These are phyloP conservation scores for Brenthis hecate DNA, from an alignment of 2,888 invertebrate species.

Conservation along the genomic window DNA sequence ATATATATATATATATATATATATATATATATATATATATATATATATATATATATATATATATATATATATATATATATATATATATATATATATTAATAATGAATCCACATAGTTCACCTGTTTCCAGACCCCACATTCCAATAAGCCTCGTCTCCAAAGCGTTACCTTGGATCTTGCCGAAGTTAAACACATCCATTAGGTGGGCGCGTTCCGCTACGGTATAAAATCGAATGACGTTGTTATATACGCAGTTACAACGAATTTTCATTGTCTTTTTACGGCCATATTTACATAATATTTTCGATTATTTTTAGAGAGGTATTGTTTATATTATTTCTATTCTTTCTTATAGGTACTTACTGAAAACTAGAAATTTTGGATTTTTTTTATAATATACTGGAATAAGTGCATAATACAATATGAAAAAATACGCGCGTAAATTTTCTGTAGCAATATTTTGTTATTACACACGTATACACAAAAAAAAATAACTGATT, in stretches of 20 bases:
- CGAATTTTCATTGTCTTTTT: constrained; percentile 22
- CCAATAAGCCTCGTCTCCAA: constrained; percentile 56
- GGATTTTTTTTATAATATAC: no score
- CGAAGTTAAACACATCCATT: constrained; percentile 66
- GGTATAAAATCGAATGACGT: constrained; percentile 37
- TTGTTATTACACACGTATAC: no score
- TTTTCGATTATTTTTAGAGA: constrained; percentile 13
- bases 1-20: no score
- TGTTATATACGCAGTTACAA: constrained; percentile 16
- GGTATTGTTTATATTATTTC: not conserved
- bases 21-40: no score
- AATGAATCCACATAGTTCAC: constrained; percentile 41
- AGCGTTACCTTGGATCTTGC: constrained; percentile 65
- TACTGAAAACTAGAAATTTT: not conserved
- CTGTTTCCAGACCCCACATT: constrained; percentile 51
- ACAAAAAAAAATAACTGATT: no score
- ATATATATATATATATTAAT: not conserved
- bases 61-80: no score
- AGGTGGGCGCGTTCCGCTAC: constrained; percentile 52
- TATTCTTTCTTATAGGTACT: not conserved
- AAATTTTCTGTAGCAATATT: no score
- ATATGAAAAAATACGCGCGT: no score
- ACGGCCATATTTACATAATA: constrained; percentile 23
- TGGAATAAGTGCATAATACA: no score
- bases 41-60: no score